Percentiles rank a stretch among this genome's conserved stretches.
phyloP scores from a whole-genome alignment of 2,888 invertebrate genomes.

The Oeneis ivallda region DNA sequence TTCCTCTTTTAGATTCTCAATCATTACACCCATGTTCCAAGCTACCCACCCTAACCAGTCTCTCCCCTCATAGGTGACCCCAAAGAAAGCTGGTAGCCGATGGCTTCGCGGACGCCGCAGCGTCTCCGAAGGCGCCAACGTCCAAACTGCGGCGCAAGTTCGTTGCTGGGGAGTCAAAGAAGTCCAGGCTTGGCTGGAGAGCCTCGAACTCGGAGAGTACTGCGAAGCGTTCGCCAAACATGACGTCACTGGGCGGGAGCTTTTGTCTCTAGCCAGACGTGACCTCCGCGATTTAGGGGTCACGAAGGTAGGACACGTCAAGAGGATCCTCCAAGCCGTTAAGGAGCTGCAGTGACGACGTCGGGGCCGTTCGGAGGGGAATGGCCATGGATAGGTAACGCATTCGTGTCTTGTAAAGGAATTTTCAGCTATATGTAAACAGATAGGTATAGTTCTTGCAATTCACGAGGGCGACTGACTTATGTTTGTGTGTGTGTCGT shows the following conservation, averaged over 20 bases:
- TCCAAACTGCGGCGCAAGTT: conserved; percentile 59
- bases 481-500: too few species aligned
- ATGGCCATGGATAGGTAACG: conserved; percentile 58
- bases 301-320: conserved; percentile 97
- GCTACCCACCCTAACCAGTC: conserved; percentile 42
- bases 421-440: neutral
- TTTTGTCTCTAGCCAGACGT: conserved; percentile 91
- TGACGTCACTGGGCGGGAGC: conserved; percentile 95
- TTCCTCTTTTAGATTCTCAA: neutral
- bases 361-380: conserved; percentile 76
- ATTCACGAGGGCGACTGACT: too few species aligned
- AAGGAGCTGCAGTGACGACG: conserved; percentile 85
- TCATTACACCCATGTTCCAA: conserved; percentile 7
- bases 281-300: conserved; percentile 96
- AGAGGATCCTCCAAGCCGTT: conserved; percentile 95
- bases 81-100: conserved; percentile 63
- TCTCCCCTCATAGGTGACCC: conserved; percentile 56
- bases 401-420: conserved; percentile 4
- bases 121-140: conserved; percentile 58
- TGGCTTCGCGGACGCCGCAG: conserved; percentile 72
- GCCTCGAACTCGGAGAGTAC: conserved; percentile 94
- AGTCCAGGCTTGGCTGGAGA: conserved; percentile 94
- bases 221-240: conserved; percentile 94
- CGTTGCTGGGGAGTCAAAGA: conserved; percentile 92
- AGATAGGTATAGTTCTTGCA: too few species aligned